Conservation (phyloP, 2,113 vertebrate genomes). For the Anguilla rostrata region DNA sequence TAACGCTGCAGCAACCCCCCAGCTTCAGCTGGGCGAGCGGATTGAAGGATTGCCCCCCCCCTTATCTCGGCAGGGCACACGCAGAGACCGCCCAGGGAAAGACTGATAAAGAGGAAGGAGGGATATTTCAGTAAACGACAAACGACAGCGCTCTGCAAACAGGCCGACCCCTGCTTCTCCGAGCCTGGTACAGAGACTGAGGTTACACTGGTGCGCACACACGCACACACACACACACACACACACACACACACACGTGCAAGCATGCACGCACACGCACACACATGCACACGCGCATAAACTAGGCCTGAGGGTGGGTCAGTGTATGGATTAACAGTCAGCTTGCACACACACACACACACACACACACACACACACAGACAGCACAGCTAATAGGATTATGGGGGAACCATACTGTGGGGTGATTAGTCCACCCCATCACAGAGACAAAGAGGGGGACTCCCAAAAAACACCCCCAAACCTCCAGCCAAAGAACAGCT, state of each 20-base stretch:
- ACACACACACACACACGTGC: no score
- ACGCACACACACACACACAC: no score
- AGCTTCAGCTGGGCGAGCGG: no score
- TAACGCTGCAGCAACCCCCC: not conserved
- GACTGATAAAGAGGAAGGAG: not conserved
- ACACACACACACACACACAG: not conserved
- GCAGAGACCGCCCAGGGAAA: not conserved
- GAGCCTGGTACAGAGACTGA: no score
- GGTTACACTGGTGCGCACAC: no score
- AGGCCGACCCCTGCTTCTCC: not conserved
- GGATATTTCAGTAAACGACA: not conserved
- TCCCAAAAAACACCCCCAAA: no score
- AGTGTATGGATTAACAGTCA: not conserved
- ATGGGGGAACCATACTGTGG: not conserved
- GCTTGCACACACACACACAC: not conserved
- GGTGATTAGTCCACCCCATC: not conserved
- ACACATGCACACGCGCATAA: not conserved
- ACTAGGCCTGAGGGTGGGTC: not conserved
- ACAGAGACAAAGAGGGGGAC: not conserved
- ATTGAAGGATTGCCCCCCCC: not conserved
- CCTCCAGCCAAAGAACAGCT: not conserved
- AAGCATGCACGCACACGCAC: not conserved
- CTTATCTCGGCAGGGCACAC: not conserved
- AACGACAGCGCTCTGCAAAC: not conserved
- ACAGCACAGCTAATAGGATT: slow-evolving; percentile 16